Base-by-base conservation (phyloP, 2,797 vertebrate genomes). In the Ibycter americanus region DNA sequence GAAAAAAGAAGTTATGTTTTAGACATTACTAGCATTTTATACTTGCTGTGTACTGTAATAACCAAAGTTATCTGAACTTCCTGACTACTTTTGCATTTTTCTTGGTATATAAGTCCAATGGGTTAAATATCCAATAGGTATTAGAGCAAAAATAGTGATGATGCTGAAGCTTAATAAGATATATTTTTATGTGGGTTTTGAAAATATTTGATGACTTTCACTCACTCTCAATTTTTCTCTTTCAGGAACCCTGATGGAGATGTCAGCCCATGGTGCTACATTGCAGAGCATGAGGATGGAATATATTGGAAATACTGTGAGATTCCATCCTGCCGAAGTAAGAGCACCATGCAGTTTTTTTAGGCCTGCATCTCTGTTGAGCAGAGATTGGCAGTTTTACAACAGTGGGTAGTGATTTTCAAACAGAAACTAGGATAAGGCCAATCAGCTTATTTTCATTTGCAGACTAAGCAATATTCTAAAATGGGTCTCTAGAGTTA, bases 291-390 rank as follows among this genome's bases (percentile, higher is more conserved):
- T 0, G 99, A 99, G 71, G 99, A 99, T 4, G 99, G 99, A 17
- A 98, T 99, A 95, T 99, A 99, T 97, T 99, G 99, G 99, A 99
- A 99, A 93, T 99, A 99, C 98, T 99, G 99, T 59, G 99, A 99
- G 97, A 99, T 99, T 90, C 99, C 99, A 4, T 98, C 98, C 46
- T 99, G 99, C 94, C 98, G 99, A 97, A 99, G 99, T 99, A 98
- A 99, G 99, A 90, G 54, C 38, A 25, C 31, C 3, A 3, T 7
- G 32, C 31, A 9, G 1, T 19, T 5, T 52, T 81, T 83, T 76
- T 59, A 73, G 51, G 40, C 21, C 47, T 73, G 3, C 8, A 11
- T 56, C 54, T 86, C 61, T 86, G 29, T 1, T 56, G 54, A 78
- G 9, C 36, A 63, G 83, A 71, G 72, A n/a, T 3, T 72, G 80